Evolutionary conservation across 1,140 invertebrate species (phyloP).

Genomic region (Lerema accius): DNA sequence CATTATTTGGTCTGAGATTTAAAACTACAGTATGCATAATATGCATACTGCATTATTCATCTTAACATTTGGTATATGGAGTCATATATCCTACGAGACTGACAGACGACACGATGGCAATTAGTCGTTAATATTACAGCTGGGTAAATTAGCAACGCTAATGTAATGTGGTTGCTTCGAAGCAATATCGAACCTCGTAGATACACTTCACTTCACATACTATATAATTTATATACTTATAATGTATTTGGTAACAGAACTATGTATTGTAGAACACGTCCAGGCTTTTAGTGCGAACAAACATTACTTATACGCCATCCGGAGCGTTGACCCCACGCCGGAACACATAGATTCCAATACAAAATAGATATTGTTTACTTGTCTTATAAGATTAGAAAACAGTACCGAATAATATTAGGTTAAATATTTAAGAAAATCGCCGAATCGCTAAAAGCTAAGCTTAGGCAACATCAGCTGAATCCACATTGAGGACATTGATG

Average conservation of each 20-base stretch:
- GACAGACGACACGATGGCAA: constrained; percentile 7
- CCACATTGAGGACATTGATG: too few relatives aligned
- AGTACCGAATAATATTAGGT: too few relatives aligned
- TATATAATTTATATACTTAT: constrained; percentile 17
- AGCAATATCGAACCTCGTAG: constrained; percentile 8
- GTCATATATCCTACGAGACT: too few relatives aligned
- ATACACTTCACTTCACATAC: neutral
- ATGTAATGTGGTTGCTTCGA: constrained; percentile 11
- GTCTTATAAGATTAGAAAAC: too few relatives aligned
- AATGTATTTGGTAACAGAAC: neutral
- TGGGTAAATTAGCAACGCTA: constrained; percentile 17
- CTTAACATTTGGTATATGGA: too few relatives aligned
- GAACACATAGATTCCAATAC: constrained; percentile 54
- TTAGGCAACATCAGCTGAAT: too few relatives aligned
- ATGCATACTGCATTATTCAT: too few relatives aligned
- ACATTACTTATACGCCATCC: constrained; percentile 70
- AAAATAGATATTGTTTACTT: constrained; percentile 31
- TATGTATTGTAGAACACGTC: constrained; percentile 44
- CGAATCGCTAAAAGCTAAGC: too few relatives aligned
- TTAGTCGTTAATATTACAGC: constrained; percentile 22
- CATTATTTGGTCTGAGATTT: too few relatives aligned
- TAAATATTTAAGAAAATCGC: too few relatives aligned
- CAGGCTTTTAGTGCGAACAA: constrained; percentile 68
- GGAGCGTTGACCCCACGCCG: constrained; percentile 56
- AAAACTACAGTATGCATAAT: too few relatives aligned